Evolutionary conservation across 1,140 invertebrate species (phyloP), one percentile per base, ranked within the genome.

Genomic region (Drosophila pallidifrons): DNA sequence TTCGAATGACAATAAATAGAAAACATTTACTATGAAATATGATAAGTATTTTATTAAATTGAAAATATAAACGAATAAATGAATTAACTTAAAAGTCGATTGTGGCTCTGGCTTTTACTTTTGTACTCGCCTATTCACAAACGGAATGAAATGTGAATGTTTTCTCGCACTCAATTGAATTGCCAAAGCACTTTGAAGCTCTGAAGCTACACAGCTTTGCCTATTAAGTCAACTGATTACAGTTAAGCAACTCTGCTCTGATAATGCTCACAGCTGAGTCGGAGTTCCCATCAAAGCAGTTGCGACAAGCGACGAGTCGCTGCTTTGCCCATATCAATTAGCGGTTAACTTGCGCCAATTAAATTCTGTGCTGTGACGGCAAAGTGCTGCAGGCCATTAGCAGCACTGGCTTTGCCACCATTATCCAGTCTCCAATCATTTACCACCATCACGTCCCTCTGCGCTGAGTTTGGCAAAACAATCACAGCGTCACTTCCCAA

Each of bases 221-320:
- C 57, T 68, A 20, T 63, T 70, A 57, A 75, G 72, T 75, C 72
- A 69, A 63, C 57, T 60, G 57, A 60, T 69, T 60, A 69, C 32
- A 57, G 35, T 57, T 75, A 70, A 55, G 51, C 63, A 69, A 75
- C 43, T 68, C 65, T 61, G 49, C 30, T 25, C 20, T 69, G 30
- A 61, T 55, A 25, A 72, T 65, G 61, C 49, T 55, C 35, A 65
- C 61, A 65, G 35, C 61, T 65, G 61, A 54, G 38, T 65, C 61
- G 54, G 61, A 54, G 38, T 65, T 45, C 10, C 61, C 49, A 55
- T 25, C 20, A 75, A 75, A 71, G 73, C 74, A 76, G 60, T 43
- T 76, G 74, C 55, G 41, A 25, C 20, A 25, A 25, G 20, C 20
- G 20, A 25, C 20, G 20, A 25, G 20, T 16, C 49, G 41, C 55